Conservation (phyloP, 2,888 invertebrate species). For the Catocala sponsa region DNA sequence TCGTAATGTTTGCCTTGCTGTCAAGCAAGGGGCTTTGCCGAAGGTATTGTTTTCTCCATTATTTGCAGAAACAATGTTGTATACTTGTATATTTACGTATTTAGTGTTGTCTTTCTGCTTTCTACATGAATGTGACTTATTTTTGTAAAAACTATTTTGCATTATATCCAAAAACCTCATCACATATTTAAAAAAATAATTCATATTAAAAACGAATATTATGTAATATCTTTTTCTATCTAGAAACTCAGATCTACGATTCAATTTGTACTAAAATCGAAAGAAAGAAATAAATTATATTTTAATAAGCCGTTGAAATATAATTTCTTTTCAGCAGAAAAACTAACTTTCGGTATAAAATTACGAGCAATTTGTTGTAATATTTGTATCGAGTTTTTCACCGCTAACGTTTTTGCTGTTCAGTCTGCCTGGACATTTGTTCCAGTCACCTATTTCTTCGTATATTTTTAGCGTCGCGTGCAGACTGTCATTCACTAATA, state of each 20-base stretch:
- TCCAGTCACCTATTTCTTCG: slow-evolving; percentile 63
- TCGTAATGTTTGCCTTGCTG: background rate
- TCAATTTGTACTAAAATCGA: too few relatives aligned
- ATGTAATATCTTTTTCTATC: background rate
- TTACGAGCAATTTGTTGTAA: slow-evolving; percentile 30
- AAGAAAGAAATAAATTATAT: too few relatives aligned
- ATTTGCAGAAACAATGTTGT: slow-evolving; percentile 2
- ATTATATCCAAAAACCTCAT: background rate
- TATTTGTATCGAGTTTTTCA: slow-evolving; percentile 29
- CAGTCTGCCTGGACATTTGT: slow-evolving; percentile 47
- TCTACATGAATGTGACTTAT: slow-evolving; percentile 1
- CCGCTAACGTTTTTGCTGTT: slow-evolving; percentile 30
- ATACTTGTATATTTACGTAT: slow-evolving; percentile 9
- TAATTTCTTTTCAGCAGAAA: slow-evolving; percentile 8
- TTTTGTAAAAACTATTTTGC: background rate
- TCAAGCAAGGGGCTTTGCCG: background rate
- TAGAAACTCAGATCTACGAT: background rate
- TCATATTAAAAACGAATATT: background rate
- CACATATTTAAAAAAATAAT: too few relatives aligned
- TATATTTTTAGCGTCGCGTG: slow-evolving; percentile 64
- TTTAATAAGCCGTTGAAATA: background rate
- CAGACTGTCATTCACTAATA: slow-evolving; percentile 56
- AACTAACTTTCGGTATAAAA: slow-evolving; percentile 25
- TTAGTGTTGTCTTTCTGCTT: slow-evolving; percentile 11
- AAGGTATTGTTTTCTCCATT: slow-evolving; percentile 21